phyloP scores from a whole-genome alignment of 2,888 invertebrate species.

The Cantharis rustica region DNA sequence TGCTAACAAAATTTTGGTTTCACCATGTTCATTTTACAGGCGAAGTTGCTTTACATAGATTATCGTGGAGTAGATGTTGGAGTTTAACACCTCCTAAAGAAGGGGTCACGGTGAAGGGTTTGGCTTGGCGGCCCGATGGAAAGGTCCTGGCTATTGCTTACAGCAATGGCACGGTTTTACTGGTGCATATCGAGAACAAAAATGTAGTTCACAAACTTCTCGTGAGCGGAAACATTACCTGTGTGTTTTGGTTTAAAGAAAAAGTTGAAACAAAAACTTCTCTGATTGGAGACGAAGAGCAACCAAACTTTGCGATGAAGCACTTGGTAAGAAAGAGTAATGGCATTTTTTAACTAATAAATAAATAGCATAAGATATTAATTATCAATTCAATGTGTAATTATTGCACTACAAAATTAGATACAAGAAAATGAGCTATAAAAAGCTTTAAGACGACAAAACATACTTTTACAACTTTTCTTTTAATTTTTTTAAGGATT shows the following conservation, averaged over 20 bases:
- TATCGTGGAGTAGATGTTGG: slow-evolving; percentile 95
- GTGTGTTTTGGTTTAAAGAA: slow-evolving; percentile 70
- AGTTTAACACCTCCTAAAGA: slow-evolving; percentile 78
- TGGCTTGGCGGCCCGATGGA: slow-evolving; percentile 95
- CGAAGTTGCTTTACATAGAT: slow-evolving; percentile 84
- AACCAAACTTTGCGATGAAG: background rate
- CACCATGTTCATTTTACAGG: slow-evolving; percentile 58
- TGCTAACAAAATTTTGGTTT: background rate
- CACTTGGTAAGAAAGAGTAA: background rate
- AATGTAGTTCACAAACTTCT: slow-evolving; percentile 49
- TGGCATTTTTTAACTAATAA: no score
- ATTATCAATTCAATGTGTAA: no score
- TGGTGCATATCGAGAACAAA: slow-evolving; percentile 87
- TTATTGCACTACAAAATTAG: no score
- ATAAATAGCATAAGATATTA: no score
- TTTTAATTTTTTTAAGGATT: slow-evolving; percentile 40
- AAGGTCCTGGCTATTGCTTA: slow-evolving; percentile 80
- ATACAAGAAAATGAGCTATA: no score
- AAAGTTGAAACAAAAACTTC: slow-evolving; percentile 26
- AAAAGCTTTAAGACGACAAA: no score
- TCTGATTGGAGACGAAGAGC: slow-evolving; percentile 59
- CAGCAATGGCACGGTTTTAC: slow-evolving; percentile 64
- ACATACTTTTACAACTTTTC: no score
- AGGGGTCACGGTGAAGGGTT: slow-evolving; percentile 71
- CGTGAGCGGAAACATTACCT: slow-evolving; percentile 40